Base-by-base conservation (phyloP, 2,888 invertebrate species). In the Coleophora flavipennella region DNA sequence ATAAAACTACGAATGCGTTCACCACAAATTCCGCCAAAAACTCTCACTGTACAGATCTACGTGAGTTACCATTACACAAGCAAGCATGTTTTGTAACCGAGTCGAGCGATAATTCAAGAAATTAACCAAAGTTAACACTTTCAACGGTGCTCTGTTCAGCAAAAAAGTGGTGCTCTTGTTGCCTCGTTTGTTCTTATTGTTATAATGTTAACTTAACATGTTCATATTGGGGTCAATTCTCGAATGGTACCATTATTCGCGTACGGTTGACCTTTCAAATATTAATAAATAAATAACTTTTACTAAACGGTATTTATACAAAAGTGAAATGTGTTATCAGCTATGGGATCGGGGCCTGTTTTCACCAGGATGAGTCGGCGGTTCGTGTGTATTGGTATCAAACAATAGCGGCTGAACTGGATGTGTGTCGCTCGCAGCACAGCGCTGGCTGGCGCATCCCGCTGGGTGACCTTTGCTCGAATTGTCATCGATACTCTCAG, bases 311-410 rank as follows among this genome's bases (percentile, higher is more conserved):
- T 43, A 38, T 43, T 43, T 38, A 40, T 38, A 35, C 32, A 43
- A 43, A 43, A 43, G 43, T 43, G 43, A 43, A 43, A 43, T 40
- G 43, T 38, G 31, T 43, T 43, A 43, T 43, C 43, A 38, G 14
- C 13, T 13, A 43, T 43, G 38, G 37, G 13, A 39, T 39, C 39
- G 34, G 8, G 34, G 36, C 12, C 34, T 31, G 40, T 40, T 43
- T 43, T 43, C 43, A 35, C 43, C 38, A 28, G 43, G 40, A 34
- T 43, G 43, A 43, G 40, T 43, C 33, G 43, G 20, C 43, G 35
- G 12, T 40, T 43, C 40, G 37, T 43, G 31, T 29, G 38, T 43
- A 43, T 43, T 35, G 33, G 37, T 8, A 35, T 39, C 37, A 35
- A 37, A 45, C 42, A 42, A 45, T 45, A 28, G 36, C 28, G 9